phyloP scores from a whole-genome alignment of 2,797 vertebrate genomes.

The Thamnophis elegans region DNA sequence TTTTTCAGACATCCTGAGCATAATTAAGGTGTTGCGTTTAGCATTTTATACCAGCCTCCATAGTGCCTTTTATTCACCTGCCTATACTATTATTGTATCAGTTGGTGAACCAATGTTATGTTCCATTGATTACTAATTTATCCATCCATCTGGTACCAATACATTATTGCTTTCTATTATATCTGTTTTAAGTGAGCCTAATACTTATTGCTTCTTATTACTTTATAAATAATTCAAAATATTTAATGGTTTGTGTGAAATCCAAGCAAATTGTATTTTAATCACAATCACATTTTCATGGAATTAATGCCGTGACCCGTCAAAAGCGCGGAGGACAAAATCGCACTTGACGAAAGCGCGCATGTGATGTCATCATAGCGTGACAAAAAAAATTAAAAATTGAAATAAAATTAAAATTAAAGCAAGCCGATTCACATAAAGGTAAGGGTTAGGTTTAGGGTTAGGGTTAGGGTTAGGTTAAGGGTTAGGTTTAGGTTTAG shows the following conservation, averaged over 20 bases:
- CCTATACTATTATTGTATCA: slow-evolving; percentile 23
- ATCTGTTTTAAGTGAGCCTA: not conserved
- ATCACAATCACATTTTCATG: not conserved
- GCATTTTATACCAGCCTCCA: slow-evolving; percentile 35
- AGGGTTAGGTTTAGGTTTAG: too few relatives aligned
- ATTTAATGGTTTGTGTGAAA: not conserved
- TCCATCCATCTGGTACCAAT: not conserved
- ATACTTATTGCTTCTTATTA: not conserved
- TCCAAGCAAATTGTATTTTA: not conserved
- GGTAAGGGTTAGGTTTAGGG: too few relatives aligned
- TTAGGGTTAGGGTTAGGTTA: too few relatives aligned
- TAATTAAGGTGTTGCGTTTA: not conserved
- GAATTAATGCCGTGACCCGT: too few relatives aligned
- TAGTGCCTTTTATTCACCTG: slow-evolving; percentile 20
- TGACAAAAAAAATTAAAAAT: too few relatives aligned
- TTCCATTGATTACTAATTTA: not conserved
- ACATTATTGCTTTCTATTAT: not conserved
- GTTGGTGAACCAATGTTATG: slow-evolving; percentile 18
- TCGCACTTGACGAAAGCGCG: too few relatives aligned
- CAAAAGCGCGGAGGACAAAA: too few relatives aligned
- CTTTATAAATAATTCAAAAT: not conserved
- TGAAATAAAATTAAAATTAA: too few relatives aligned
- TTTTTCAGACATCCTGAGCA: not conserved
- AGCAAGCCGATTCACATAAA: too few relatives aligned
- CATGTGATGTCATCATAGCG: too few relatives aligned